phyloP scores from a whole-genome alignment of 2,797 vertebrate species.

The Pseudocheirus occidentalis region DNA sequence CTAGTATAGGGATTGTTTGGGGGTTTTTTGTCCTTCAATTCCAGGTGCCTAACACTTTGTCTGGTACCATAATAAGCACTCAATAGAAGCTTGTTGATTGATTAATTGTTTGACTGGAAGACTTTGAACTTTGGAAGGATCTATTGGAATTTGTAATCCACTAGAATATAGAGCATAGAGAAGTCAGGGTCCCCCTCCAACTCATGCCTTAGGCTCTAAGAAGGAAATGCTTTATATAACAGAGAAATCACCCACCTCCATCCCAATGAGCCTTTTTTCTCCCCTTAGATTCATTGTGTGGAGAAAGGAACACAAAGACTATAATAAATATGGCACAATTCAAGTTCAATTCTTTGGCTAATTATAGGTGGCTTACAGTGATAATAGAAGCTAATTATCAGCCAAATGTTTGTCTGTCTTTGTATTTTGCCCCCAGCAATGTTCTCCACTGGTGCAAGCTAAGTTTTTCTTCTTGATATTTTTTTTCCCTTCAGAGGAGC shows the following conservation, averaged over 20 bases:
- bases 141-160: background rate
- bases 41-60: background rate
- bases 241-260: background rate
- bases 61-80: background rate
- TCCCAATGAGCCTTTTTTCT: background rate
- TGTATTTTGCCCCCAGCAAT: background rate
- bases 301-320: background rate
- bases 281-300: background rate
- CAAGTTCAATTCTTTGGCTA: background rate
- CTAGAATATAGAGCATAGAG: background rate
- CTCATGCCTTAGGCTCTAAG: background rate
- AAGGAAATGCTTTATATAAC: background rate
- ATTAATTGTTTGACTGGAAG: background rate
- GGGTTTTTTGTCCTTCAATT: background rate
- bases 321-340: background rate
- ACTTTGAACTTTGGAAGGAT: background rate
- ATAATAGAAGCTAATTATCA: background rate
- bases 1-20: background rate
- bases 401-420: background rate
- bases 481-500: conserved; percentile 88
- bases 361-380: background rate
- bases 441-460: background rate
- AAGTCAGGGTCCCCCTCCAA: background rate
- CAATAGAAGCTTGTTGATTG: background rate
- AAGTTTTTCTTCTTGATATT: conserved; percentile 51